phyloP scores from a whole-genome alignment of 2,888 invertebrate genomes.

The Blastobasis adustella region DNA sequence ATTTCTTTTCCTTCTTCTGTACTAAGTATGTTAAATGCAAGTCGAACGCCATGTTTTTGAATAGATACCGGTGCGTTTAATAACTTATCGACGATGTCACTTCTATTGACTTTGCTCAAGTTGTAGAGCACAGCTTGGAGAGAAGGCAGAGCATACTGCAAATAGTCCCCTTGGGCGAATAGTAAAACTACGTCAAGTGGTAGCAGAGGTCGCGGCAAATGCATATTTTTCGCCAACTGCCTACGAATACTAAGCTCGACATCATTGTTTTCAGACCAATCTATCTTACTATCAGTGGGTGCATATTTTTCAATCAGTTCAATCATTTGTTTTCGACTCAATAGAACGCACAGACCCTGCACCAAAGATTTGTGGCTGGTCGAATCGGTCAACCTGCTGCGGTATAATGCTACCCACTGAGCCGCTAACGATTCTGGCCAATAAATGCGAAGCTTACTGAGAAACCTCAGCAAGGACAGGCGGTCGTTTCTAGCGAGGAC shows the following conservation, averaged over 20 bases:
- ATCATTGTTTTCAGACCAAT: conserved; percentile 39
- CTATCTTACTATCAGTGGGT: conserved; percentile 37
- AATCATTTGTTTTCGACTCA: conserved; percentile 28
- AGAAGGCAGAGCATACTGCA: conserved; percentile 45
- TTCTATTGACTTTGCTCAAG: conserved; percentile 25
- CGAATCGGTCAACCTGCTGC: conserved; percentile 20
- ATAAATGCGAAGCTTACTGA: conserved; percentile 44
- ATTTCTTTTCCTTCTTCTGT: conserved; percentile 28
- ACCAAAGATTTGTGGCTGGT: conserved; percentile 29
- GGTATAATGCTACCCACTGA: conserved; percentile 28
- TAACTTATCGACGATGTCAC: conserved; percentile 27
- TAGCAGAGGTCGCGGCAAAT: conserved; percentile 41
- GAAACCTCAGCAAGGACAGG: conserved; percentile 23
- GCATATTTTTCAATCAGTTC: conserved; percentile 32
- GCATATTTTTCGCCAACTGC: conserved; percentile 41
- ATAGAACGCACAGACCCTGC: conserved; percentile 32
- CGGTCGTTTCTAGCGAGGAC: conserved; percentile 28
- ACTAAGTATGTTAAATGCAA: conserved; percentile 29
- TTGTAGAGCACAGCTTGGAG: conserved; percentile 39
- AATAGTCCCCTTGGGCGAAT: conserved; percentile 53
- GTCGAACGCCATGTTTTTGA: conserved; percentile 39
- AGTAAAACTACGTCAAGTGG: conserved; percentile 31
- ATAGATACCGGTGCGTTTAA: conserved; percentile 36
- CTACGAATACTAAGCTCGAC: conserved; percentile 32
- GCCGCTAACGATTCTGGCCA: conserved; percentile 37